Evolutionary conservation across 2,888 invertebrate genomes (phyloP).

Genomic region (Heteromyza rotundicornis): DNA sequence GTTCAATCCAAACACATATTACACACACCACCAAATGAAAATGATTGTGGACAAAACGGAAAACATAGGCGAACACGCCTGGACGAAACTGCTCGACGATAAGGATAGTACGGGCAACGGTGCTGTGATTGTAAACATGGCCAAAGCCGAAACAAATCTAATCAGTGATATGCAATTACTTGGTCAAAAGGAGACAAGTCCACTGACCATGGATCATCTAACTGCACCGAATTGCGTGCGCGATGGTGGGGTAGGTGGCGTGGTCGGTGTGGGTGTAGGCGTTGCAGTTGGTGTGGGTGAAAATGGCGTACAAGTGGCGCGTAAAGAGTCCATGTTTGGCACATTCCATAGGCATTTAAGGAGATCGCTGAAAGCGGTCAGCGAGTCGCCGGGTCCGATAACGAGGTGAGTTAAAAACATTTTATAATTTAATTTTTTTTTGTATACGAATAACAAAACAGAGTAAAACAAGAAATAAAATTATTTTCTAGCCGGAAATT

Average conservation of each 20-base stretch:
- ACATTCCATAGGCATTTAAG: slow-evolving; percentile 61
- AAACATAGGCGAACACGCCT: slow-evolving; percentile 55
- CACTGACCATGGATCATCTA: slow-evolving; percentile 44
- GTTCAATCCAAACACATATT: too few species aligned
- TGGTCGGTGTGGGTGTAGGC: slow-evolving; percentile 34
- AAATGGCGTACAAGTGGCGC: slow-evolving; percentile 42
- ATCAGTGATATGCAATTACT: slow-evolving; percentile 32
- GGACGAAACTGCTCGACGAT: slow-evolving; percentile 60
- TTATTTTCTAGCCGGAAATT: too few species aligned
- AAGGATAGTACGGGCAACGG: slow-evolving; percentile 42
- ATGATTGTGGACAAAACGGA: slow-evolving; percentile 61
- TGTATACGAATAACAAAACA: too few species aligned
- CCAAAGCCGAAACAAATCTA: slow-evolving; percentile 35
- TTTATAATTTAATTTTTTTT: too few species aligned
- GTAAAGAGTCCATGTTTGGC: slow-evolving; percentile 60
- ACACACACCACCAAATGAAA: too few species aligned
- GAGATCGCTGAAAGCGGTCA: slow-evolving; percentile 61
- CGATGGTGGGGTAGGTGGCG: slow-evolving; percentile 26
- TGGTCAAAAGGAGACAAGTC: slow-evolving; percentile 46
- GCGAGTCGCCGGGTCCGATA: slow-evolving; percentile 61
- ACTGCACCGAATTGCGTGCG: slow-evolving; percentile 19
- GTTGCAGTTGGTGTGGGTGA: slow-evolving; percentile 43
- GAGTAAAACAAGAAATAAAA: too few species aligned
- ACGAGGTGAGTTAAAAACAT: slow-evolving; percentile 53
- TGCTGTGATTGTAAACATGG: slow-evolving; percentile 50